phyloP scores from a whole-genome alignment of 2,888 invertebrate species.

The Pterostichus madidus region DNA sequence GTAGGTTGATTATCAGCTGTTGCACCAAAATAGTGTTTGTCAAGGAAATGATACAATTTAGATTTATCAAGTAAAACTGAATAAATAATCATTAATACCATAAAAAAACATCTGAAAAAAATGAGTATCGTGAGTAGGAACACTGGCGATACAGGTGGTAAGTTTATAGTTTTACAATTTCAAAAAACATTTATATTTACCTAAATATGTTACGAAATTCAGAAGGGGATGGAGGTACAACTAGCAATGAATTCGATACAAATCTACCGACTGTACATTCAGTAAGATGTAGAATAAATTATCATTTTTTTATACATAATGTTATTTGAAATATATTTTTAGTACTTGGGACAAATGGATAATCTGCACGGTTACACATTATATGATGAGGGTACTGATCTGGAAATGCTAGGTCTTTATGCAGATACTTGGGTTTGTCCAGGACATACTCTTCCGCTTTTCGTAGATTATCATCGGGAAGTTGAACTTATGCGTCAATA shows the following conservation, averaged over 20 bases:
- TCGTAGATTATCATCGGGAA: constrained; percentile 79
- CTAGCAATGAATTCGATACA: constrained; percentile 72
- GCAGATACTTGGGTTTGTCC: constrained; percentile 84
- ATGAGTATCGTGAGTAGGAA: constrained; percentile 37
- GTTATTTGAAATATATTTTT: constrained; percentile 37
- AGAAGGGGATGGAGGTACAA: constrained; percentile 43
- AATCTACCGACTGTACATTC: constrained; percentile 75
- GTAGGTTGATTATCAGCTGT: constrained; percentile 14
- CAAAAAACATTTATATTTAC: background rate
- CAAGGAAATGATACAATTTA: constrained; percentile 25
- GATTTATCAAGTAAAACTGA: constrained; percentile 7
- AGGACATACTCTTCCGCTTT: constrained; percentile 89
- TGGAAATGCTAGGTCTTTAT: constrained; percentile 74
- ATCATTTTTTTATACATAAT: constrained; percentile 36
- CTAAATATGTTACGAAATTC: background rate
- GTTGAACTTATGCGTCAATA: constrained; percentile 81
- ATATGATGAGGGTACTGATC: constrained; percentile 75
- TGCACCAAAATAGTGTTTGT: constrained; percentile 27
- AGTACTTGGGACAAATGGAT: constrained; percentile 76
- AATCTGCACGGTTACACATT: constrained; percentile 75
- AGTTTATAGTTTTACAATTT: background rate
- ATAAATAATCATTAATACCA: constrained; percentile 45
- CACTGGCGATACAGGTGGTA: constrained; percentile 32
- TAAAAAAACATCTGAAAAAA: constrained; percentile 39
- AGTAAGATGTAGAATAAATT: constrained; percentile 70